A percentile compares a stretch with the other conserved stretches of the same genome.
Evolutionary conservation across 37 sponge, comb jelly and placozoan species (phyloP).

Genomic region (Axinella damicornis): DNA sequence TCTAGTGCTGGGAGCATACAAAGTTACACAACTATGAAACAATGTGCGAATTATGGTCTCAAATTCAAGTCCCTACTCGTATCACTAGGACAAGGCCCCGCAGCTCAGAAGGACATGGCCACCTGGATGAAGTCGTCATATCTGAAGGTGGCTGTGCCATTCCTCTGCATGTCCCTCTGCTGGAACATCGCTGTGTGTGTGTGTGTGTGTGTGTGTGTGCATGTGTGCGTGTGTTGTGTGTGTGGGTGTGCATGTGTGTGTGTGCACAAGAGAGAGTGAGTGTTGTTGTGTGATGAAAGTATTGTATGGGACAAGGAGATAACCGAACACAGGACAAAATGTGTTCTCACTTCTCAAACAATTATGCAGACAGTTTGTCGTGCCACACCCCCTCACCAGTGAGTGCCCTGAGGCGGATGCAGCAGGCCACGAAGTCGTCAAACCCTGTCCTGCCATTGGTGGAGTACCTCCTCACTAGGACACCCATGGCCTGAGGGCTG

Average conservation of each 20-base stretch:
- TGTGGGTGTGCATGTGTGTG: too few relatives aligned
- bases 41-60: too few relatives aligned
- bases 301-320: too few relatives aligned
- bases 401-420: slow-evolving; percentile 66
- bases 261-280: too few relatives aligned
- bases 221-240: too few relatives aligned
- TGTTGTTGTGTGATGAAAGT: neutral
- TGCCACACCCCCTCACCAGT: slow-evolving; percentile 77
- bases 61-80: neutral
- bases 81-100: neutral
- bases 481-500: slow-evolving; percentile 62
- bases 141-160: slow-evolving; percentile 77
- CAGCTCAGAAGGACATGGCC: slow-evolving; percentile 40
- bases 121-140: slow-evolving; percentile 83
- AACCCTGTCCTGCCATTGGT: slow-evolving; percentile 69
- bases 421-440: slow-evolving; percentile 83
- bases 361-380: too few relatives aligned
- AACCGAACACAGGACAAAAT: too few relatives aligned
- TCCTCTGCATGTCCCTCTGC: slow-evolving; percentile 60
- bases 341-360: too few relatives aligned
- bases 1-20: too few relatives aligned
- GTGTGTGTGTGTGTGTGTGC: too few relatives aligned
- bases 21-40: too few relatives aligned
- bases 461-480: slow-evolving; percentile 66
- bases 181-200: slow-evolving; percentile 65